Evolutionary conservation across 1,140 invertebrate species (phyloP).

Genomic region (Trichomalopsis sarcophagae): DNA sequence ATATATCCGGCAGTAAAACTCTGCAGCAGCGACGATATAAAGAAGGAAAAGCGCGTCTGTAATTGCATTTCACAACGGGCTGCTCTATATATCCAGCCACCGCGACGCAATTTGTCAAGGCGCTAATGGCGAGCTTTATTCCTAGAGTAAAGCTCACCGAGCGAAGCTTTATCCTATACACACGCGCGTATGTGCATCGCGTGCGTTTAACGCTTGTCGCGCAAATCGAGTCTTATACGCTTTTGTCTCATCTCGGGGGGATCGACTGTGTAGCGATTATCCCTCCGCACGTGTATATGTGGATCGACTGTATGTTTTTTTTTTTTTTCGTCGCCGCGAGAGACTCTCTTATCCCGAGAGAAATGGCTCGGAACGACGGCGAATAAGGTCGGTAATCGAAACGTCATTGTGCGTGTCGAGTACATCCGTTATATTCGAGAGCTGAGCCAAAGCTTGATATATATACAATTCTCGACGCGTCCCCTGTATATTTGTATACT

Average conservation of each 20-base stretch:
- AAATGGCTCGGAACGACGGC: not conserved
- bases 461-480: too few species aligned
- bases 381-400: not conserved
- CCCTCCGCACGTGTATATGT: too few species aligned
- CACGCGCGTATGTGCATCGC: not conserved
- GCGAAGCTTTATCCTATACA: not conserved
- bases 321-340: not conserved
- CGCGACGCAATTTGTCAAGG: not conserved
- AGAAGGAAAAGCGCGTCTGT: not conserved
- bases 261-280: too few species aligned
- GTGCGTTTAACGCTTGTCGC: not conserved
- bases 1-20: not conserved
- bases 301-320: not conserved
- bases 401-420: not conserved
- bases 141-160: not conserved
- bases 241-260: too few species aligned
- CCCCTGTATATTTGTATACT: too few species aligned
- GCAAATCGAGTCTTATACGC: not conserved
- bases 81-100: not conserved
- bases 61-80: not conserved
- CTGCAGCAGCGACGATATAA: not conserved
- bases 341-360: not conserved
- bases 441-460: too few species aligned
- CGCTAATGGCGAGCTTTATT: not conserved
- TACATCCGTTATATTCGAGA: too few species aligned